Base-by-base conservation (phyloP, 2,113 vertebrate species). In the Xiphophorus hellerii region DNA sequence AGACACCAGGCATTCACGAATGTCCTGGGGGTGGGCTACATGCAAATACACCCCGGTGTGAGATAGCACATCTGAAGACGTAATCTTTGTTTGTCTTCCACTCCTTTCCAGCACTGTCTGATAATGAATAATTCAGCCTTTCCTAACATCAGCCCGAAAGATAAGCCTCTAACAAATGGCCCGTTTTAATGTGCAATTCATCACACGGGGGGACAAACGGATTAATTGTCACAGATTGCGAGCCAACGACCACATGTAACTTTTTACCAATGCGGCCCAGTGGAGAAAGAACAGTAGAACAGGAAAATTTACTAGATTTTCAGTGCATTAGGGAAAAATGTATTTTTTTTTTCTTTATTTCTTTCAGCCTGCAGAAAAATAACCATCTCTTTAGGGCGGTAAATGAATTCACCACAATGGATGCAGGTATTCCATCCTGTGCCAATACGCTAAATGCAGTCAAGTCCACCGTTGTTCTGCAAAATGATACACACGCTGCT, bases 141-240 rank as follows among this genome's bases (percentile, higher is more conserved):
- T 82, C 80, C 80, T 75, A 85, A 76, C 77, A 81, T 77, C 84
- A 73, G 74, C 61, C 66, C 81, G 33, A 77, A 63, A 89, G 90
- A 90, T 93, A 91, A 92, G 80, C 64, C 71, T 73, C 61, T 83
- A 89, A 90, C 89, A 86, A 92, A 93, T 85, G 81, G 66, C 61
- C 62, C 70, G 25, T n/a, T 85, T 72, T 77, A 75, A 77, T 29
- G 54, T 70, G 84, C 68, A 73, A 82, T 91, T 88, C 64, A 89
- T 91, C 89, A 89, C 83, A 86, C 69, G 12, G 27, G 64, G 64
- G 62, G 69, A 84, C 60, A 80, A 76, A 85, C 77, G 73, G 76
- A 86, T 76, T 88, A 90, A 90, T 84, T 89, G 84, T 90, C 84
- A 87, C 79, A 77, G 82, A 86, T 42, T 86, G 76, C 73, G 76